Percentiles rank a stretch among this genome's conserved stretches.
Conservation (phyloP, 2,113 vertebrate species). For the Arothron firmamentum region DNA sequence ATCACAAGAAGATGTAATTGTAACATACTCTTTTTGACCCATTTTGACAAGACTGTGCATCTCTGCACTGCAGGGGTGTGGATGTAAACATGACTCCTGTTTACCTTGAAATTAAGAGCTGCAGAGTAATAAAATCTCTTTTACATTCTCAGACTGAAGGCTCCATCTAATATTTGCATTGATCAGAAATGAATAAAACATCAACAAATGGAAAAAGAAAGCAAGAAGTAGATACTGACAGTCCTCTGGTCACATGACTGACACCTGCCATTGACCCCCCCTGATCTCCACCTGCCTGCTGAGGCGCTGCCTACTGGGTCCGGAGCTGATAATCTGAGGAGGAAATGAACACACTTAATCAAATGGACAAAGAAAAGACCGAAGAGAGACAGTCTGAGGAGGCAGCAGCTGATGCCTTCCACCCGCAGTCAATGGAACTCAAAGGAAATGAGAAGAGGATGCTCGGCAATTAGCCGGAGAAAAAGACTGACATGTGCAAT, state of each 20-base stretch:
- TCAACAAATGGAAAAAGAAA: slow-evolving; percentile 44
- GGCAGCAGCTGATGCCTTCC: slow-evolving; percentile 67
- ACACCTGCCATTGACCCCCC: slow-evolving; percentile 58
- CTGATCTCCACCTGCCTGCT: slow-evolving; percentile 53
- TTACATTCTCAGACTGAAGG: slow-evolving; percentile 14
- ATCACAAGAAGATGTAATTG: slow-evolving; percentile 52
- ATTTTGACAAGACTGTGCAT: slow-evolving; percentile 33
- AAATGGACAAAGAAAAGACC: slow-evolving; percentile 55
- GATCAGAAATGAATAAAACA: slow-evolving; percentile 49
- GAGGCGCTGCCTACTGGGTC: slow-evolving; percentile 71
- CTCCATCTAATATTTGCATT: slow-evolving; percentile 50
- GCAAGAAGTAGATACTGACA: slow-evolving; percentile 36
- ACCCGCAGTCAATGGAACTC: slow-evolving; percentile 59
- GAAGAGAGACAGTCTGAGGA: slow-evolving; percentile 49
- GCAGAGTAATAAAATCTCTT: slow-evolving; percentile 19
- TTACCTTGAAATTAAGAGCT: slow-evolving; percentile 29
- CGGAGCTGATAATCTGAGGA: slow-evolving; percentile 79
- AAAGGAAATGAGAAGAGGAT: slow-evolving; percentile 71
- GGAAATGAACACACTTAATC: slow-evolving; percentile 73
- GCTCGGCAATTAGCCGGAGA: slow-evolving; percentile 66
- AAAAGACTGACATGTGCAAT: slow-evolving; percentile 63
- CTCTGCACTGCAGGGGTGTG: slow-evolving; percentile 13
- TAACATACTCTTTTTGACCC: slow-evolving; percentile 46
- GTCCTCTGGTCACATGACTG: slow-evolving; percentile 48
- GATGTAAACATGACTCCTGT: slow-evolving; percentile 59